These are phyloP conservation scores for Drepana arcuata DNA, from an alignment of 1,140 invertebrate genomes.

Conservation along the genomic window DNA sequence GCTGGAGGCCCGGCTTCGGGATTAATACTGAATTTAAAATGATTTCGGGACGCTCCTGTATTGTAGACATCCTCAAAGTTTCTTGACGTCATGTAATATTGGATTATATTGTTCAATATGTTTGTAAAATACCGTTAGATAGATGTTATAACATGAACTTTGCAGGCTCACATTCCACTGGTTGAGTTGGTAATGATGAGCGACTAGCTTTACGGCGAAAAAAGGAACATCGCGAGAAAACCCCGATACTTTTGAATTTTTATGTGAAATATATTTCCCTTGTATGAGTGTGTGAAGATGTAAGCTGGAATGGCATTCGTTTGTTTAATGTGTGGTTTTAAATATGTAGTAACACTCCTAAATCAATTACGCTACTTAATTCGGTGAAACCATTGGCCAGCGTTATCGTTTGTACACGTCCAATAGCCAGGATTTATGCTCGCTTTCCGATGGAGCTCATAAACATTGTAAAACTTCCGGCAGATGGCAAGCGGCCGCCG, in stretches of 20 bases:
- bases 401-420: constrained; percentile 31
- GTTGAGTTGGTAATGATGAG: no score
- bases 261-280: no score
- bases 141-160: no score
- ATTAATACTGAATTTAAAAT: constrained; percentile 66
- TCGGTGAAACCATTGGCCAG: constrained; percentile 26
- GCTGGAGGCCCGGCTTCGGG: constrained; percentile 39
- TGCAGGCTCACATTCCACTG: no score
- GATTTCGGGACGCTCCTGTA: constrained; percentile 34
- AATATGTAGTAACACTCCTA: not conserved
- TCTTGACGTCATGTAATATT: constrained; percentile 22
- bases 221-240: no score
- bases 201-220: no score
- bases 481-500: constrained; percentile 46
- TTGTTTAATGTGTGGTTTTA: no score
- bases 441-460: constrained; percentile 56
- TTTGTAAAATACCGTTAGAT: no score
- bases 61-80: constrained; percentile 25
- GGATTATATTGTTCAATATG: no score
- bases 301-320: no score
- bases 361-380: constrained; percentile 23
- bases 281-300: no score
- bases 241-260: no score
- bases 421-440: constrained; percentile 50
- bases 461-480: constrained; percentile 68